A percentile compares a stretch with the other conserved stretches of the same genome.
phyloP scores from a whole-genome alignment of 2,888 invertebrate species.

The Halocaridina rubra region DNA sequence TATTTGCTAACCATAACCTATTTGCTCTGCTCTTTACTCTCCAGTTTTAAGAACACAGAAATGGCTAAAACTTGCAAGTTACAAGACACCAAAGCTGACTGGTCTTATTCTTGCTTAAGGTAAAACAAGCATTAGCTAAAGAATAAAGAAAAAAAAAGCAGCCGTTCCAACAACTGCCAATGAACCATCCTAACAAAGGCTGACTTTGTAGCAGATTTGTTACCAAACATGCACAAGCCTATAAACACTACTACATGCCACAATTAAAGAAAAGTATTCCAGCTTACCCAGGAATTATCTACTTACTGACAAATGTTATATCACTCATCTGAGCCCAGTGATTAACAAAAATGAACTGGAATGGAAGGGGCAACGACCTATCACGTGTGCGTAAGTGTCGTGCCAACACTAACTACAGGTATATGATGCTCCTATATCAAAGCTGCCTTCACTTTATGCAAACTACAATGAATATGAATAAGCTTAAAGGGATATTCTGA shows the following conservation, averaged over 20 bases:
- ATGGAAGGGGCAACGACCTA: conserved; percentile 10
- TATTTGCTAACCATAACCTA: too few relatives aligned
- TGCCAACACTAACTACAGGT: conserved; percentile 28
- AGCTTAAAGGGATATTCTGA: neutral
- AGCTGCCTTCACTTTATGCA: neutral
- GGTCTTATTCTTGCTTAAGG: too few relatives aligned
- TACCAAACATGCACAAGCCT: conserved; percentile 41
- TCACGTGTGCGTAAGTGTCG: conserved; percentile 1
- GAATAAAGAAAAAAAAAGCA: conserved; percentile 11
- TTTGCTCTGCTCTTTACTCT: too few relatives aligned
- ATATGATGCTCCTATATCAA: conserved; percentile 27
- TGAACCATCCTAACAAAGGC: conserved; percentile 26
- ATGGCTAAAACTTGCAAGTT: too few relatives aligned
- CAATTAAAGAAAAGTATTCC: neutral
- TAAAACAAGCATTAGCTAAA: too few relatives aligned
- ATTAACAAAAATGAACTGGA: neutral
- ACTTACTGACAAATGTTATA: neutral
- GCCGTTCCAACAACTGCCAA: conserved; percentile 30
- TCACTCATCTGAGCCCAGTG: neutral
- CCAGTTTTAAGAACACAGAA: too few relatives aligned
- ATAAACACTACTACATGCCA: neutral
- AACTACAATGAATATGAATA: neutral
- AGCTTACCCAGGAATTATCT: neutral
- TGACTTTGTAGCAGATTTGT: conserved; percentile 41
- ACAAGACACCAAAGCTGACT: too few relatives aligned